Conservation (phyloP, 2,113 vertebrate species). For the Poeciliopsis turrubarensis region DNA sequence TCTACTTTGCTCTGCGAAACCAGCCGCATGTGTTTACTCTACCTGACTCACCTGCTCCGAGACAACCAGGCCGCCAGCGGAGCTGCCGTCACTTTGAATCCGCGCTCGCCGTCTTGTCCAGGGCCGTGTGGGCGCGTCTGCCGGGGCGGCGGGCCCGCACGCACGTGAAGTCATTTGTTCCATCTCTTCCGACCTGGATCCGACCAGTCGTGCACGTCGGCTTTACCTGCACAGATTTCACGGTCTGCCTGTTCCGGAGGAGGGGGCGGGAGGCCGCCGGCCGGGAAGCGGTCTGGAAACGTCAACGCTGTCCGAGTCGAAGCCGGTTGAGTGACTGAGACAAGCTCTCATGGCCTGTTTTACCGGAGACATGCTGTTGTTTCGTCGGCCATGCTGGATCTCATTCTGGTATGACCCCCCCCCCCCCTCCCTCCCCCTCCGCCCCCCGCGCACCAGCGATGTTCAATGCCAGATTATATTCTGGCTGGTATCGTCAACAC, state of each 20-base stretch:
- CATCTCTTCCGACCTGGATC: constrained; percentile 45
- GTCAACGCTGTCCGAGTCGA: constrained; percentile 33
- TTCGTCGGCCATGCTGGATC: constrained; percentile 18
- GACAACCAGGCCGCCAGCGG: constrained; percentile 58
- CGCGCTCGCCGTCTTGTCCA: constrained; percentile 19
- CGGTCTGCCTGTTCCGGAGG: constrained; percentile 75
- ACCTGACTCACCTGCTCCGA: constrained; percentile 78
- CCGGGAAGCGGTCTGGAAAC: constrained; percentile 42
- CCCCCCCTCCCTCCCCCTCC: no score
- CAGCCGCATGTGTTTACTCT: constrained; percentile 68
- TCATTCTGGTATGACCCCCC: not conserved
- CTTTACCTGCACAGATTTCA: constrained; percentile 66
- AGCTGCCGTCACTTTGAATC: constrained; percentile 51
- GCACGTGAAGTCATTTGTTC: constrained; percentile 49
- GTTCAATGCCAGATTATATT: no score
- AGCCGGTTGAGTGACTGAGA: constrained; percentile 26
- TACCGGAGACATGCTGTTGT: constrained; percentile 21
- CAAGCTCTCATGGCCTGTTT: constrained; percentile 23
- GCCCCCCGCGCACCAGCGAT: no score
- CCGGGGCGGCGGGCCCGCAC: not conserved
- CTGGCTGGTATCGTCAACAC: no score
- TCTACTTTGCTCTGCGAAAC: constrained; percentile 53
- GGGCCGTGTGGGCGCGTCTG: not conserved
- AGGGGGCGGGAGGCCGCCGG: constrained; percentile 44
- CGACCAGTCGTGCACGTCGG: constrained; percentile 62